Conservation (phyloP, 2,888 invertebrate genomes). For the Ophonus ardosiacus region DNA sequence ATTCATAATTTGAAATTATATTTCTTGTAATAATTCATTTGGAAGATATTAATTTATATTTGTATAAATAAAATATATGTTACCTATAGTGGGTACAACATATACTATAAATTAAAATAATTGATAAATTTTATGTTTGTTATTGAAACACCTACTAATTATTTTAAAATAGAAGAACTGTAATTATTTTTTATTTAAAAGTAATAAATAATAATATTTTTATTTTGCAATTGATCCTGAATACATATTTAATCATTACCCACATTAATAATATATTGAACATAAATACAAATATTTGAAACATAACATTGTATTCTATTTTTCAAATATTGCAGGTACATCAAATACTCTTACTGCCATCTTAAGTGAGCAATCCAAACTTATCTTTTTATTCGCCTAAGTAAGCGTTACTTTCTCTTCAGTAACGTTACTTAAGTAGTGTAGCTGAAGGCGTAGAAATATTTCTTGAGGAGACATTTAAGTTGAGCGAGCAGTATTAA, state of each 20-base stretch:
- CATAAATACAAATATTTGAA: too few species aligned
- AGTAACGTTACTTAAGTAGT: neutral
- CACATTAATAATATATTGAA: neutral
- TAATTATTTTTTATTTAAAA: neutral
- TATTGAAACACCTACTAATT: neutral
- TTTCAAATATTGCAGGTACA: too few species aligned
- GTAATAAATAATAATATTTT: neutral
- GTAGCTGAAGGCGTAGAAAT: neutral
- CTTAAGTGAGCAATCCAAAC: neutral
- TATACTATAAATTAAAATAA: neutral
- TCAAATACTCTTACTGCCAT: too few species aligned
- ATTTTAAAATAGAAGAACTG: neutral
- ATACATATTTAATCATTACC: neutral
- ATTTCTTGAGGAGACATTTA: too few species aligned
- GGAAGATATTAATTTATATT: neutral
- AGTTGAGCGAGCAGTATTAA: too few species aligned
- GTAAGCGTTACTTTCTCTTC: neutral
- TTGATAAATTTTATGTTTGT: neutral
- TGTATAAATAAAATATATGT: neutral
- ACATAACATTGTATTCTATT: too few species aligned
- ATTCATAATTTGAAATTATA: conserved; percentile 13
- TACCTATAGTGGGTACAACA: neutral
- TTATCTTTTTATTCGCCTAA: neutral
- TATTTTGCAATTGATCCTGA: neutral
- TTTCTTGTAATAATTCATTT: neutral